Percentiles rank a stretch among this genome's conserved stretches.
Conservation (phyloP, 1,140 invertebrate species). For the Potamilus streckersoni region DNA sequence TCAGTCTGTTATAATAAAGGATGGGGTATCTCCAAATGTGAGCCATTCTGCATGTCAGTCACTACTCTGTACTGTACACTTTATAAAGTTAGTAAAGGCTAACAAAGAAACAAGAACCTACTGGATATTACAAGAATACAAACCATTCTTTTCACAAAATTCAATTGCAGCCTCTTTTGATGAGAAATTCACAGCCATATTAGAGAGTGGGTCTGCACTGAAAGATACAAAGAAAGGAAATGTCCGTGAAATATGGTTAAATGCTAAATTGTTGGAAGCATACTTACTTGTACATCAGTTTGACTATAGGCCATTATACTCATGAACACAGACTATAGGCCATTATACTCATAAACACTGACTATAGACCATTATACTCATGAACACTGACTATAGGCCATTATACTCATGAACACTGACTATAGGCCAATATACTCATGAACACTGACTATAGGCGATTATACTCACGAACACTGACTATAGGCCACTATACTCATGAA, state of each 20-base stretch:
- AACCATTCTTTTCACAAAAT: constrained; percentile 94
- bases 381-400: no score
- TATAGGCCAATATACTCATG: not conserved
- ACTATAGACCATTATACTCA: not conserved
- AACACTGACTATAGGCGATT: not conserved
- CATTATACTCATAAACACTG: not conserved
- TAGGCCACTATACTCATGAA: not conserved
- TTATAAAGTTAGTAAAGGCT: not conserved
- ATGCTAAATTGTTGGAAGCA: not conserved
- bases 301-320: not conserved
- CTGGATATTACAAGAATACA: constrained; percentile 3
- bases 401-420: not conserved
- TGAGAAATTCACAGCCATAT: constrained; percentile 84
- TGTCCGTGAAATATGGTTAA: not conserved
- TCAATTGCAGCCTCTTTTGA: constrained; percentile 88
- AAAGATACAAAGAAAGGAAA: constrained; percentile 52
- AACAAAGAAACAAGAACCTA: not conserved
- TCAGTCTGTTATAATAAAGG: no score
- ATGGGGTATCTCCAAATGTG: no score
- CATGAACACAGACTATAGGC: not conserved
- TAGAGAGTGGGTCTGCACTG: constrained; percentile 95
- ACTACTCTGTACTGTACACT: no score
- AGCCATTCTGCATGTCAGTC: no score
- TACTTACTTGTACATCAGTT: not conserved
- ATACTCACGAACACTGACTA: not conserved